These are phyloP conservation scores for Ametastegia equiseti DNA, from an alignment of 2,888 invertebrate genomes.

Conservation along the genomic window DNA sequence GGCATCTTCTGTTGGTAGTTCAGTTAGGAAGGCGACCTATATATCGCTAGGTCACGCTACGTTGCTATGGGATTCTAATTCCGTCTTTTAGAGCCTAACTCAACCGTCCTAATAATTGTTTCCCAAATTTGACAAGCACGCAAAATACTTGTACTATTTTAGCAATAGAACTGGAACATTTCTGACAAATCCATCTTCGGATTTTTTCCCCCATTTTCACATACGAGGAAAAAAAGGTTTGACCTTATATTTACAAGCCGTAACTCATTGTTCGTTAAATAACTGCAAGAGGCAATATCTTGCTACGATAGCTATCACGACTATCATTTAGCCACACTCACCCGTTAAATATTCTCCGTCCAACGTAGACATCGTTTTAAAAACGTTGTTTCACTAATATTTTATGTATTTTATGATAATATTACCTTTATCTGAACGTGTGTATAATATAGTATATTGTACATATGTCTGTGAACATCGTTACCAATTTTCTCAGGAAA, in stretches of 20 bases:
- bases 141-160: slow-evolving; percentile 19
- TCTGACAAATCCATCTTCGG: neutral
- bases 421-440: slow-evolving; percentile 23
- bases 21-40: slow-evolving; percentile 76
- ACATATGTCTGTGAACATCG: slow-evolving; percentile 38
- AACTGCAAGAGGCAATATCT: slow-evolving; percentile 17
- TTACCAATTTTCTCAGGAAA: slow-evolving; percentile 24
- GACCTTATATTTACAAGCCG: neutral
- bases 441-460: slow-evolving; percentile 5
- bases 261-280: neutral
- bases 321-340: slow-evolving; percentile 36
- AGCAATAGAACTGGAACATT: slow-evolving; percentile 28
- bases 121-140: slow-evolving; percentile 27
- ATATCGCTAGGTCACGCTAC: slow-evolving; percentile 74
- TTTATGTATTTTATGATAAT: slow-evolving; percentile 3
- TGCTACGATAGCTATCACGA: slow-evolving; percentile 30
- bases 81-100: slow-evolving; percentile 47
- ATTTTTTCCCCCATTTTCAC: slow-evolving; percentile 14
- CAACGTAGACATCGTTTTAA: slow-evolving; percentile 21
- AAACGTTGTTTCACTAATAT: slow-evolving; percentile 5
- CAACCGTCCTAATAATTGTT: slow-evolving; percentile 42
- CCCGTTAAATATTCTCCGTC: slow-evolving; percentile 29
- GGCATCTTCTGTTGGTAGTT: slow-evolving; percentile 76
- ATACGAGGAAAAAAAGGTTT: neutral
- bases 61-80: slow-evolving; percentile 73